phyloP scores from a whole-genome alignment of 2,797 vertebrate genomes.

The Sylvilagus floridanus region DNA sequence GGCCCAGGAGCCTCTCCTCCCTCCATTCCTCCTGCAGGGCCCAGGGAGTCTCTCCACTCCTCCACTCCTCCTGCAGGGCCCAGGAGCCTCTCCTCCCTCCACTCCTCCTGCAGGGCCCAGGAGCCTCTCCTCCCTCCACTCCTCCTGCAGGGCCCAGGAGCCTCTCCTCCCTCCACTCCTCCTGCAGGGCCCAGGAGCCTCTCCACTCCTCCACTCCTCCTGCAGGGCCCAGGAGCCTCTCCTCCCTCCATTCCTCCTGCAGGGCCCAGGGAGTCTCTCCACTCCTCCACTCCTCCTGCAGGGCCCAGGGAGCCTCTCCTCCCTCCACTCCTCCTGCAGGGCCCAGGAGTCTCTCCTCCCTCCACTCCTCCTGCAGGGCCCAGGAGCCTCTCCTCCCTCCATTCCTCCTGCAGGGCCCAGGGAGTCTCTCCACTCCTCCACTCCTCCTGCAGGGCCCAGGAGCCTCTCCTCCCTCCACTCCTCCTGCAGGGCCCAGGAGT shows the following conservation, averaged over 20 bases:
- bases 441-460: neutral
- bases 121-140: neutral
- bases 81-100: accelerated
- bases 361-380: neutral
- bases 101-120: neutral
- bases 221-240: accelerated
- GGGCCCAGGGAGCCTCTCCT: accelerated
- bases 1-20: accelerated
- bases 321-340: neutral
- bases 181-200: neutral
- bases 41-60: no score
- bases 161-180: no score
- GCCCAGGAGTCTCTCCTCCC: no score
- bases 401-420: neutral
- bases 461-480: accelerated
- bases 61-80: neutral
- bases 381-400: accelerated
- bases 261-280: neutral
- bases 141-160: accelerated
- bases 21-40: neutral
- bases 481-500: neutral
- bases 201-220: neutral
- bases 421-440: no score
- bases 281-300: neutral
- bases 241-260: accelerated